Evolutionary conservation across 2,888 invertebrate genomes (phyloP), one percentile per base, ranked within the genome.

Genomic region (Callyntrura guangdongensis): DNA sequence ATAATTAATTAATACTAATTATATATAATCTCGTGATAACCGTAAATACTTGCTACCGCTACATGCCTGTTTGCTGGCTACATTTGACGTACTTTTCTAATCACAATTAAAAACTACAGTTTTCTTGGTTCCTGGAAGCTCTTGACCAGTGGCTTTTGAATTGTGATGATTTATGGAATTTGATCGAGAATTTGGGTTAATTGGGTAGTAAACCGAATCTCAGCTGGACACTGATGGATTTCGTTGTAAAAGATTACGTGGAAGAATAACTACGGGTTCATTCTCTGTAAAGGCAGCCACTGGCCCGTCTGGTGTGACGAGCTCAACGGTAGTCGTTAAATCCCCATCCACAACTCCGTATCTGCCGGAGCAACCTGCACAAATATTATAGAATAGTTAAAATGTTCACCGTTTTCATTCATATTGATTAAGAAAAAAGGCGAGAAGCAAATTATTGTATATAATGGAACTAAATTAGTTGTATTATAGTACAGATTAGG

Each of bases 241-340:
- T 49, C 89, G 83, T 74, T 89, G 89, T 22, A 89, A 56, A 45
- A 89, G 89, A 49, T 90, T 90, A 56, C 89, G 89, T 25, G 89
- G 89, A 36, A 90, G 85, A 79, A 90, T 85, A 4, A 90, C 89
- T 59, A 90, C 61, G 11, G 85, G 85, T 27, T 90, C 89, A 77
- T 90, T 85, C 9, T 90, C 89, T 67, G 85, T 90, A 67, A 90
- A 90, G 79, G 89, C 89, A 85, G 89, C 85, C 85, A 85, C 85
- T 67, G 89, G 89, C 61, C 91, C 89, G 86, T 91, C 91, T 59
- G 91, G 91, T 17, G 91, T 91, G 89, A 91, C 91, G 56, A 91
- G 89, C 53, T 91, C 91, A 36, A 91, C 89, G 0, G 91, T 91
- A 6, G 91, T 91, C 45, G 91, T 86, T 89, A 91, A 83, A 86